These are phyloP conservation scores for Venustoraphidia nigricollis DNA, from an alignment of 2,888 invertebrate species.

Conservation along the genomic window DNA sequence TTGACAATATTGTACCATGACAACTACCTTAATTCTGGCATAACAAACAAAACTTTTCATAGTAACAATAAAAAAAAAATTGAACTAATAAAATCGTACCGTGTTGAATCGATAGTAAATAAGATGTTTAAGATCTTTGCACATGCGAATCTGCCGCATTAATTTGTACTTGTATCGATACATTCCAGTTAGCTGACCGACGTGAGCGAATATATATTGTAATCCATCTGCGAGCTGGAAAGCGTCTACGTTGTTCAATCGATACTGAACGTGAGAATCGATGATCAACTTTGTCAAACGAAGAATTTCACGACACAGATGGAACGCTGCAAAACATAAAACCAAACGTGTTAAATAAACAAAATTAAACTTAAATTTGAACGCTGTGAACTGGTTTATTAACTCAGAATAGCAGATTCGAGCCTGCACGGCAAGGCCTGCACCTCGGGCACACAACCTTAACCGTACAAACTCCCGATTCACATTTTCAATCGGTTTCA, in stretches of 20 bases:
- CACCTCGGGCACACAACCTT: not conserved
- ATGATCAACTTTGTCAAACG: slow-evolving; percentile 97
- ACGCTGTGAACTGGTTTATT: not conserved
- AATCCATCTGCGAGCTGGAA: slow-evolving; percentile 96
- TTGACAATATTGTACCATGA: too few relatives aligned
- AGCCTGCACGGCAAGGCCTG: not conserved
- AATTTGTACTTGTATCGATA: slow-evolving; percentile 97
- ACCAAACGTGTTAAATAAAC: not conserved
- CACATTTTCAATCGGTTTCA: slow-evolving; percentile 4
- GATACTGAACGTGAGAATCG: slow-evolving; percentile 98
- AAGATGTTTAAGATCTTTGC: slow-evolving; percentile 98
- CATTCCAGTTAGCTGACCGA: slow-evolving; percentile 99
- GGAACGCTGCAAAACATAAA: slow-evolving; percentile 60
- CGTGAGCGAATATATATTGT: slow-evolving; percentile 98
- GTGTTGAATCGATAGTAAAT: slow-evolving; percentile 99
- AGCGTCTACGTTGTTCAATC: slow-evolving; percentile 97
- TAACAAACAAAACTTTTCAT: not conserved
- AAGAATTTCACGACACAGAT: slow-evolving; percentile 95
- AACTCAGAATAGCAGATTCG: not conserved
- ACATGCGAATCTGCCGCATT: slow-evolving; percentile 99
- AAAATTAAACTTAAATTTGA: not conserved
- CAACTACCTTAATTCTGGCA: not conserved
- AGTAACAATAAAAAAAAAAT: slow-evolving; percentile 3
- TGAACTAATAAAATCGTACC: slow-evolving; percentile 35
- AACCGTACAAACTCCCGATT: not conserved